These are phyloP conservation scores for Hemiscyllium ocellatum DNA, from an alignment of 2,113 vertebrate species.

Conservation along the genomic window DNA sequence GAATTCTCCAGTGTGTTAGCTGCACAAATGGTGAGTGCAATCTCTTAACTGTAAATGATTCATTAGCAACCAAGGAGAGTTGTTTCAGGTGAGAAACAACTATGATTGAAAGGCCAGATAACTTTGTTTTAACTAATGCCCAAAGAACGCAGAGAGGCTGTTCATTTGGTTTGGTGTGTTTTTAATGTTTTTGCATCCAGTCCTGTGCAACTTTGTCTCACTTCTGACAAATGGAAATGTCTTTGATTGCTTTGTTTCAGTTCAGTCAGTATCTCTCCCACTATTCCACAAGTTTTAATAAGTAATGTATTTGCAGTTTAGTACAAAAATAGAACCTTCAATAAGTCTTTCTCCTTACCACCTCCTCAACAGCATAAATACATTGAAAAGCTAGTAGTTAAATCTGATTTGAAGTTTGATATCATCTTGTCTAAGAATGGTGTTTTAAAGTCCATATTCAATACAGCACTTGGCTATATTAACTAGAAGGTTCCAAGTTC, in stretches of 20 bases:
- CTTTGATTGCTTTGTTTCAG: neutral
- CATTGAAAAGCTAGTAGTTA: neutral
- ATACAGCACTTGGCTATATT: neutral
- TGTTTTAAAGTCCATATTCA: neutral
- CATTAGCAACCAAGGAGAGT: neutral
- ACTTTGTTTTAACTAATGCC: neutral
- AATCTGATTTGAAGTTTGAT: neutral
- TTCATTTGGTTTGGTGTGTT: neutral
- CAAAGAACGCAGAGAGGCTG: neutral
- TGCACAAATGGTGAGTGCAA: slow-evolving; percentile 78
- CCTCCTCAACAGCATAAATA: neutral
- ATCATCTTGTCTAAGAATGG: neutral
- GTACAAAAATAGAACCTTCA: neutral
- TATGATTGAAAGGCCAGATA: neutral
- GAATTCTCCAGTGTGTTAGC: slow-evolving; percentile 91
- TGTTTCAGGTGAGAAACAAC: neutral
- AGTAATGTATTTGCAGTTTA: neutral
- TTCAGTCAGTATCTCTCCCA: neutral
- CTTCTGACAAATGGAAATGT: neutral
- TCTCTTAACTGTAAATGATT: neutral
- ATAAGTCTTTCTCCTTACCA: neutral
- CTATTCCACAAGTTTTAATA: neutral
- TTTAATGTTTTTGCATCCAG: neutral
- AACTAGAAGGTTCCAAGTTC: neutral
- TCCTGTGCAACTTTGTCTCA: neutral